These are phyloP conservation scores for Lordiphosa mommai DNA, from an alignment of 1,140 invertebrate species.

Conservation along the genomic window DNA sequence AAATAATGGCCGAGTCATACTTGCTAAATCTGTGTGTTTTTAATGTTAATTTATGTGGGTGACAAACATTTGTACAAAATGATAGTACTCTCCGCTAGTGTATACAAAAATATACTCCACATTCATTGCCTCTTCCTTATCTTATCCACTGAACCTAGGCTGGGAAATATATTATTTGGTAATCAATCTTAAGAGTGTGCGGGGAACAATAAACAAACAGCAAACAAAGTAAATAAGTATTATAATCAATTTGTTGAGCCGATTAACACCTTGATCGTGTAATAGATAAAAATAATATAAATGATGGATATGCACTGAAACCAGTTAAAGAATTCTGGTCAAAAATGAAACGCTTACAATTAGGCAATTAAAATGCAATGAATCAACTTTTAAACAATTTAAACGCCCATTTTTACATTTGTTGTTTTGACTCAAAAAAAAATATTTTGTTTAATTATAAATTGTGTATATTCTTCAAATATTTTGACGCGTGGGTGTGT, in stretches of 20 bases:
- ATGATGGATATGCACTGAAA: constrained; percentile 32
- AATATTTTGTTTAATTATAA: constrained; percentile 47
- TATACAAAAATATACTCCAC: too few species aligned
- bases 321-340: constrained; percentile 45
- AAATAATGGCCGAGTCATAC: too few species aligned
- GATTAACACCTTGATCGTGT: constrained; percentile 34
- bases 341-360: constrained; percentile 43
- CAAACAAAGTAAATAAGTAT: constrained; percentile 28
- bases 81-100: too few species aligned
- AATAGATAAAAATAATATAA: constrained; percentile 20
- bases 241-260: constrained; percentile 32
- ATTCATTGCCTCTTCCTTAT: constrained; percentile 3
- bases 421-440: constrained; percentile 5
- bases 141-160: constrained; percentile 24
- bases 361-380: constrained; percentile 59
- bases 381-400: constrained; percentile 29
- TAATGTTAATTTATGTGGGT: too few species aligned
- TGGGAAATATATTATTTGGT: constrained; percentile 5
- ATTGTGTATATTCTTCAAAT: constrained; percentile 11
- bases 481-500: constrained; percentile 17
- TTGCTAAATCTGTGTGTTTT: too few species aligned
- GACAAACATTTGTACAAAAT: too few species aligned
- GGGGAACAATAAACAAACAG: constrained; percentile 15
- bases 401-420: constrained; percentile 15
- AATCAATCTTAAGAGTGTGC: constrained; percentile 32